Base-by-base conservation (phyloP, 1,140 invertebrate genomes). In the Heliothis subflexa region DNA sequence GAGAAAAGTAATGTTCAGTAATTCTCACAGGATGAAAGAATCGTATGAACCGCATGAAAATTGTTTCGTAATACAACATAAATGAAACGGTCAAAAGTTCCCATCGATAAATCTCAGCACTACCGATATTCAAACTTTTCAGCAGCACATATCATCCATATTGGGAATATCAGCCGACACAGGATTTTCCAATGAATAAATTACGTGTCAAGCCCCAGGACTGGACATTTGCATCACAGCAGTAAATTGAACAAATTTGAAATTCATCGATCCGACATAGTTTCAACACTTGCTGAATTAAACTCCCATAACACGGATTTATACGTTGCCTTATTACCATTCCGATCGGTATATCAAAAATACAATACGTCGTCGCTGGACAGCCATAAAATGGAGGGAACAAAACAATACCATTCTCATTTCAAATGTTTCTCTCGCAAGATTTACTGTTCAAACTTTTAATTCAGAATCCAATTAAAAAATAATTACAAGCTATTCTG, bases 161-260 rank as follows among this genome's bases (percentile, higher is more conserved):
- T 68, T 68, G 47, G 64, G 64, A 68, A 21, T 68, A 68, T 68
- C 18, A 80, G 47, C 64, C 64, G 68, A 54, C 50, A 71, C 54
- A 55, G 28, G 78, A 66, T 82, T 84, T 83, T 86, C 84, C 85
- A 86, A 89, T 89, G 88, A 89, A 89, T 88, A 88, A 88, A 89
- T 89, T 88, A 71, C 83, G 70, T 33, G 49, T 74, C 78, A 78
- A 72, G 78, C 81, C 80, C 76, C 79, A 25, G 77, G 78, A 61
- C 78, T 49, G 64, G 77, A 75, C 75, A 85, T 71, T 88, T 86
- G 84, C 85, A 85, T 89, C 86, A 71, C 80, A 83, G 82, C 81
- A 83, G 83, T 85, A 86, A 85, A 86, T 85, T 86, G 82, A 86
- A 88, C 85, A 89, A 89, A 86, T 89, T 87, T 88, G 84, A 88